Evolutionary conservation across 1,140 invertebrate species (phyloP).

Genomic region (Andricus grossulariae): DNA sequence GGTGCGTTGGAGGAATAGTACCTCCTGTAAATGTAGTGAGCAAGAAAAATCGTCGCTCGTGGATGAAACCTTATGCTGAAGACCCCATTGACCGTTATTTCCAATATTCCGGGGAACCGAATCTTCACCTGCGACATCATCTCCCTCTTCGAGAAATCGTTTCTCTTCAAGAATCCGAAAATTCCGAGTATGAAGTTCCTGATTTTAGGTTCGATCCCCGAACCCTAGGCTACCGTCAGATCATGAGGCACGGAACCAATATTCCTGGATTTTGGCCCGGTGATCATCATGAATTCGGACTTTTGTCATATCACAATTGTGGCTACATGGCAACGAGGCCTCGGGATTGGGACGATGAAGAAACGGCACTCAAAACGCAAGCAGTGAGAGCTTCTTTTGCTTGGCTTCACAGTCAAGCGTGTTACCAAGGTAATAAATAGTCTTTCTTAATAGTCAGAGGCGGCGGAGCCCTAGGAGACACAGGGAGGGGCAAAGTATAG

Average conservation of each 20-base stretch:
- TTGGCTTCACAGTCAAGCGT: conserved; percentile 88
- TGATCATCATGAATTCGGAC: conserved; percentile 84
- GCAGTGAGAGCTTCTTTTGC: conserved; percentile 86
- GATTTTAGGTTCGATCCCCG: conserved; percentile 78
- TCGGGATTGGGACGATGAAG: conserved; percentile 71
- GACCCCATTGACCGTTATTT: conserved; percentile 80
- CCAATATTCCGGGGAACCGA: conserved; percentile 81
- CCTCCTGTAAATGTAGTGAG: conserved; percentile 67
- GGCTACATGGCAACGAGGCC: conserved; percentile 75
- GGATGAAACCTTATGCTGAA: conserved; percentile 68
- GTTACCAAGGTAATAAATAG: conserved; percentile 81
- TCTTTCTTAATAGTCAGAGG: too few species aligned
- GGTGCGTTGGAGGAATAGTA: conserved; percentile 84
- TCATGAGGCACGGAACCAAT: conserved; percentile 80
- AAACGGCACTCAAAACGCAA: conserved; percentile 83
- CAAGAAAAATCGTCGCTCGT: neutral
- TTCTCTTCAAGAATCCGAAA: conserved; percentile 76
- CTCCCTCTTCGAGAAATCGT: conserved; percentile 81
- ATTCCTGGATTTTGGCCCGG: conserved; percentile 90
- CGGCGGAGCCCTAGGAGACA: too few species aligned
- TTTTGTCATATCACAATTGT: conserved; percentile 83
- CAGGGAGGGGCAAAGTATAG: too few species aligned
- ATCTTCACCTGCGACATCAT: conserved; percentile 80
- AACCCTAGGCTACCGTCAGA: conserved; percentile 75
- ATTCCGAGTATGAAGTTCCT: conserved; percentile 77